Evolutionary conservation across 2,888 invertebrate genomes (phyloP).

Genomic region (Dromius quadrimaculatus): DNA sequence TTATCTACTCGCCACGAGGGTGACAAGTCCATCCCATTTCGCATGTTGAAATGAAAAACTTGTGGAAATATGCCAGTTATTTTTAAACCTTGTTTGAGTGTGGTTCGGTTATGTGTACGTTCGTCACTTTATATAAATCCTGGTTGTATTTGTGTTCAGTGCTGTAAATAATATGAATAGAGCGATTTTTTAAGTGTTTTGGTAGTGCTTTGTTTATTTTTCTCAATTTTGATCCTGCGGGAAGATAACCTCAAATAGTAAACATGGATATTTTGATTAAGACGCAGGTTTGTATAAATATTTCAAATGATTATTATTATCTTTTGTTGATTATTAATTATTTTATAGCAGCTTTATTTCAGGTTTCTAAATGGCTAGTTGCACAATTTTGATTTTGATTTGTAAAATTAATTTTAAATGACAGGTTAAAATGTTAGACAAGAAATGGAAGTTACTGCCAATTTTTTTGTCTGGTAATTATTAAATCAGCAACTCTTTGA

Average conservation of each 20-base stretch:
- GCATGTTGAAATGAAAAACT: conserved; percentile 16
- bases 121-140: conserved; percentile 6
- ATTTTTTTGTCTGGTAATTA: no score
- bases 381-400: no score
- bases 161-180: conserved; percentile 12
- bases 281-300: conserved; percentile 56
- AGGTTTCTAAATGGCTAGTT: no score
- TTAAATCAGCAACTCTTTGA: no score
- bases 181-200: conserved; percentile 38
- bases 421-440: no score
- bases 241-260: conserved; percentile 59
- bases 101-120: conserved; percentile 40
- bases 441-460: no score
- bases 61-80: conserved; percentile 33
- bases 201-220: conserved; percentile 58
- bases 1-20: conserved; percentile 34
- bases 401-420: no score
- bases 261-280: conserved; percentile 58
- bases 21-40: conserved; percentile 34
- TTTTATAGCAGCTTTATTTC: no score
- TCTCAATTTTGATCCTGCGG: conserved; percentile 60
- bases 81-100: conserved; percentile 49
- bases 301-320: no score
- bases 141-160: conserved; percentile 42
- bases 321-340: no score